These are phyloP conservation scores for Sycobia sp. DNA, from an alignment of 1,140 invertebrate species.

Conservation along the genomic window DNA sequence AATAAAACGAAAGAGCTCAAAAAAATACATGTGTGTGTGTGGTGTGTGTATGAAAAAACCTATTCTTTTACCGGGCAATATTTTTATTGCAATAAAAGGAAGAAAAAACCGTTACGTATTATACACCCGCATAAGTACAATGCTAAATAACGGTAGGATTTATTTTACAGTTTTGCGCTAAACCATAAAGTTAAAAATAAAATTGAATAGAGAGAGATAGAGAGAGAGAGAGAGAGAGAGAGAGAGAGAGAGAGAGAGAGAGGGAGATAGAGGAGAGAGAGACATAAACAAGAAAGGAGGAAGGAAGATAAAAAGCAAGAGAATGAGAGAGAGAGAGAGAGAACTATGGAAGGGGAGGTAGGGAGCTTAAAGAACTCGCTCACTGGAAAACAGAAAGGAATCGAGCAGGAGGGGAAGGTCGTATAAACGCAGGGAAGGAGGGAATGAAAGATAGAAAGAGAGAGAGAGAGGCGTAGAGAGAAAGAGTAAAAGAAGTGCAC, in stretches of 20 bases:
- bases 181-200: conserved; percentile 10
- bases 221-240: too few species aligned
- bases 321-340: not conserved
- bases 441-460: not conserved
- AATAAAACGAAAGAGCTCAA: too few species aligned
- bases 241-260: not conserved
- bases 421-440: not conserved
- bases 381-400: conserved; percentile 12
- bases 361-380: not conserved
- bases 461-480: not conserved
- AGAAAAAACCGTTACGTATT: not conserved
- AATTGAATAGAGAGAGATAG: conserved; percentile 20
- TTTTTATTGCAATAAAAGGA: too few species aligned
- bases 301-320: not conserved
- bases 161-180: conserved; percentile 1
- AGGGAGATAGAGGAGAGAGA: not conserved
- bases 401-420: not conserved
- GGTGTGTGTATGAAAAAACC: too few species aligned
- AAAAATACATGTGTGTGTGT: too few species aligned
- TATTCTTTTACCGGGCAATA: too few species aligned
- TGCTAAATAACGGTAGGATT: not conserved
- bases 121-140: too few species aligned
- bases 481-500: conserved; percentile 3
- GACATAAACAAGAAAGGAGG: not conserved
- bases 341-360: not conserved